Evolutionary conservation across 2,113 vertebrate species (phyloP), one percentile per base, ranked within the genome.

Genomic region (Sturnira hondurensis): DNA sequence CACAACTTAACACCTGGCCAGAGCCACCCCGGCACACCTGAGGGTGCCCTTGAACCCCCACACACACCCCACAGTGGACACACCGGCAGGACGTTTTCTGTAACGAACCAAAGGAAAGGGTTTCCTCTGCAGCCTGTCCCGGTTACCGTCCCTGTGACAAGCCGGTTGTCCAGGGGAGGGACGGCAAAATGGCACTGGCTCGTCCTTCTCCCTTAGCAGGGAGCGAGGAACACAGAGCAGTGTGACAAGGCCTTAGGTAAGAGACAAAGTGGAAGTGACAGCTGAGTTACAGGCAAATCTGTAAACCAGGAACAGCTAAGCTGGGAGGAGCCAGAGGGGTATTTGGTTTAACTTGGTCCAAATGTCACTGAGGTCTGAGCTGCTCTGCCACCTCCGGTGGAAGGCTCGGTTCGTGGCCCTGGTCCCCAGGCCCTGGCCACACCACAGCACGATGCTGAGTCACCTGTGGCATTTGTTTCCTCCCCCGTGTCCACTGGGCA

Each of bases 401-500:
- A 1, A 1, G 38, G 26, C 61, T 36, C 43, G 2, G 7, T 13
- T 67, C 12, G 7, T 0, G 13, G 80, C 9, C 26, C n/a, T 50
- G 5, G 10, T 67, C 15, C 41, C 74, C 65, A 68, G 17, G 24
- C 56, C n/a, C 65, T 13, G 31, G 67, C 20, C 63, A 41, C 26
- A 56, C 6, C 33, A 52, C 50, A 11, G 47, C 3, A 8, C 4
- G n/a, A 50, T 10, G 54, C 74, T 80, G 20, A 20, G n/a, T 43
- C 50, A 2, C 11, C 74, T 41, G 13, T 7, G 70, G 33, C 0
- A 0, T 9, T 14, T 41, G 31, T 12, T 9, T 28, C 28, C 11
- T 3, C 13, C 41, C 28, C 26, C 14, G 0, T 0, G 0, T 38
- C 73, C n/a, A 0, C 33, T 1, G 4, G 41, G 22, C 50, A 70